Evolutionary conservation across 2,888 invertebrate genomes (phyloP), one percentile per base, ranked within the genome.

Genomic region (Heliconius sara): DNA sequence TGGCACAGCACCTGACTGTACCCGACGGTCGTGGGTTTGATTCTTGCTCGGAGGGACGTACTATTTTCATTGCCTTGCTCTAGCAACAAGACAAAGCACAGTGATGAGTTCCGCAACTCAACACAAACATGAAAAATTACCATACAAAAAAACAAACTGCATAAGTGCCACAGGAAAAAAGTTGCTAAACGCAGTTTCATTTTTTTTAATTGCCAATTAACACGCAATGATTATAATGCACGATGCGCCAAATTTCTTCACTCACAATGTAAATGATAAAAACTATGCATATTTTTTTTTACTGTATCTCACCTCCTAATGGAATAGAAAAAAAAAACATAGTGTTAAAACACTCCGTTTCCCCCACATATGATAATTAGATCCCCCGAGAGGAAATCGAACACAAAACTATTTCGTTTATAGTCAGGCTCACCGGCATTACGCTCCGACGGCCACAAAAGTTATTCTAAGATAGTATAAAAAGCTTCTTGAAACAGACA

Each of bases 401-500:
- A 52, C 19, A 19, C 6, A 52, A 0, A 19, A 19, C 5, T 3
- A 22, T 19, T 19, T 16, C 22, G 19, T 10, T n/a, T n/a, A 60
- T n/a, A 52, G 19, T 19, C 52, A 52, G 19, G 19, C 2, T 52
- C 7, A 19, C 19, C 19, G 19, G 52, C 19, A 19, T 52, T 60
- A 60, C 10, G 60, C 22, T n/a, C 10, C n/a, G 22, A 60, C 60
- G 60, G 9, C n/a, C 12, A n/a, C n/a, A 60, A 60, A n/a, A 60
- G n/a, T n/a, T 60, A 22, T 60, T 60, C n/a, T 60, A 22, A 60
- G 60, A 60, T 12, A 22, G 4, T 60, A 60, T 60, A 60, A 60
- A 65, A 81, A 81, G 74, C 77, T 77, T 70, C 74, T 79, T 79
- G 70, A 75, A 77, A 79, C 68, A 77, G 66, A 71, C 34, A 71